Evolutionary conservation across 2,797 vertebrate species (phyloP), one percentile per base, ranked within the genome.

Genomic region (Arctocebus calabarensis): DNA sequence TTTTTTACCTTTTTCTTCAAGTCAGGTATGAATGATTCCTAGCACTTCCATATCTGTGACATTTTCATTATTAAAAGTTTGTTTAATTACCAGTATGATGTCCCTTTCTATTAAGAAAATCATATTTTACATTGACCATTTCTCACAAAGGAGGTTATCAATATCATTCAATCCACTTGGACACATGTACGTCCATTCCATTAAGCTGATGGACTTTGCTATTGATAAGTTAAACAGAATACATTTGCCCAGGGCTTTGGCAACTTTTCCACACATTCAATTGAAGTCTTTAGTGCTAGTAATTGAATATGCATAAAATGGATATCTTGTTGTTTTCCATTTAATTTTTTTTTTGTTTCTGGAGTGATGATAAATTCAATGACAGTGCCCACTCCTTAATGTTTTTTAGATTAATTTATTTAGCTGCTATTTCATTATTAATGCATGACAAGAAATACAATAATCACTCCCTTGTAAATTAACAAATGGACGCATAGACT

Each of bases 1-100:
- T 97, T 97, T 97, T 98, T 97, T 93, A 97, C 84, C 91, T 97
- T 98, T 97, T 97, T 97, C 89, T 97, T 98, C 88, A 97, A 97
- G 77, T 92, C 88, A 97, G 97, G 77, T 92, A 96, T 97, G 79
- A 98, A 98, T 98, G 98, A 98, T 98, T 98, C 98, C 98, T 98
- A 92, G 48, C 43, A 85, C 77, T 98, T 97, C 89, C 97, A 84
- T 57, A 73, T 96, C 84, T 94, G 52, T 98, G 98, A 98, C 95
- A 98, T 96, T 97, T 98, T 98, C 96, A 98, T 98, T 98, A 98
- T 97, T 97, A 98, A 97, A 98, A 98, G 93, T 98, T 98, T 98
- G 98, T 98, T 98, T 98, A 98, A 98, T 98, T 98, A 98, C 98
- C 98, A 98, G 96, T 97, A 98, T 90, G 90, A 86, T 97, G 96